Evolutionary conservation across 2,888 invertebrate genomes (phyloP).

Genomic region (Drosophila mayaguana): DNA sequence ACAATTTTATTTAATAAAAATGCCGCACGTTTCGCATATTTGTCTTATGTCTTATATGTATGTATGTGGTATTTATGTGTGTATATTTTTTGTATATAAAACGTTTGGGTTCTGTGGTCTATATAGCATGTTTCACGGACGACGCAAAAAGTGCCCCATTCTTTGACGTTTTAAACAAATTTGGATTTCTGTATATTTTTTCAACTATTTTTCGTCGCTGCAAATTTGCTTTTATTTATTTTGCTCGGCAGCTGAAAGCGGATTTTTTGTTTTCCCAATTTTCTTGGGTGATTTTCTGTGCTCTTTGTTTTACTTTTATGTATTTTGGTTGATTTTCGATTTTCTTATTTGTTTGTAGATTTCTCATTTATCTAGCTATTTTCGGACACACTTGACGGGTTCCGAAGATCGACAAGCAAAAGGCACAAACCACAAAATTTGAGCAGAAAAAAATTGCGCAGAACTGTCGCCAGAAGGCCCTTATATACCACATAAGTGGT

Average conservation of each 20-base stretch:
- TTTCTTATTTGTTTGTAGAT: constrained; percentile 47
- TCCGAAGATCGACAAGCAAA: constrained; percentile 67
- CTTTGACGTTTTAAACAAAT: constrained; percentile 72
- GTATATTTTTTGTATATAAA: background rate
- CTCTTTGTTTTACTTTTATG: constrained; percentile 11
- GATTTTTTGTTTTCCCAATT: constrained; percentile 47
- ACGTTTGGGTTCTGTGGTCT: constrained; percentile 24
- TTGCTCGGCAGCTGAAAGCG: constrained; percentile 55
- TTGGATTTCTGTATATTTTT: constrained; percentile 51
- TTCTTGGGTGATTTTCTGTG: constrained; percentile 15
- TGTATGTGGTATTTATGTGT: background rate
- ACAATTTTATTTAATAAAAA: constrained; percentile 43
- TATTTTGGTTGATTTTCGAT: constrained; percentile 44
- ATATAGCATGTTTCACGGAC: constrained; percentile 56
- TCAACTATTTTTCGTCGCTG: constrained; percentile 37
- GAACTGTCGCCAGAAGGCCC: constrained; percentile 78
- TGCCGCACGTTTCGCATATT: constrained; percentile 14
- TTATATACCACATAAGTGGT: constrained; percentile 54
- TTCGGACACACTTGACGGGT: constrained; percentile 79
- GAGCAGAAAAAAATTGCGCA: constrained; percentile 59
- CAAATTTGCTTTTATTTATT: constrained; percentile 68
- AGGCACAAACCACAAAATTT: constrained; percentile 42
- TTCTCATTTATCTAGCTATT: constrained; percentile 75
- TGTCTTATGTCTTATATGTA: background rate
- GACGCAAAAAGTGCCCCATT: constrained; percentile 63